phyloP scores from a whole-genome alignment of 2,113 vertebrate genomes.

The Mus musculus region DNA sequence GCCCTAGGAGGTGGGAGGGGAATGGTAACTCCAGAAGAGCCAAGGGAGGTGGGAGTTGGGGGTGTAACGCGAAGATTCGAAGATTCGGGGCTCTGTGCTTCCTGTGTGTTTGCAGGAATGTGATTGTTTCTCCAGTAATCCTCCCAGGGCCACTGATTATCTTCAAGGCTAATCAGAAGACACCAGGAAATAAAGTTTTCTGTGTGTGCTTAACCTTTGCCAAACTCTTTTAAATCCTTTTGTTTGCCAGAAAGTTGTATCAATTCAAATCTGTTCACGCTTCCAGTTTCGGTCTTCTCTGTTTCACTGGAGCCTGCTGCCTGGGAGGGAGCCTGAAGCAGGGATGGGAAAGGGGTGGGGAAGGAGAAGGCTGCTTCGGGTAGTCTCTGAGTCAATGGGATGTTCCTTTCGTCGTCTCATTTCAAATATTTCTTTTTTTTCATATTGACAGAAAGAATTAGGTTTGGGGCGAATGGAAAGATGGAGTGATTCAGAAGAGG shows the following conservation, averaged over 20 bases:
- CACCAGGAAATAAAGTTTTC: conserved; percentile 68
- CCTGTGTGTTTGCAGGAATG: conserved; percentile 52
- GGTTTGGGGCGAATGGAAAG: neutral
- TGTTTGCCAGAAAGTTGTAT: conserved; percentile 63
- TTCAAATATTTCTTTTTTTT: conserved; percentile 10
- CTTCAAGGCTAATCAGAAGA: conserved; percentile 66
- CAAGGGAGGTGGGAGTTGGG: neutral
- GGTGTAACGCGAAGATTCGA: neutral
- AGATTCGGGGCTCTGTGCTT: neutral
- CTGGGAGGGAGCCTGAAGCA: neutral
- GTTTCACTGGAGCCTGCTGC: conserved; percentile 49
- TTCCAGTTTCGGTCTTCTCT: conserved; percentile 64
- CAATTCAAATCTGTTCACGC: conserved; percentile 61
- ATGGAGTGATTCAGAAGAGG: conserved; percentile 39
- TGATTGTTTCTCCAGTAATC: neutral
- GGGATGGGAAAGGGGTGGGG: too few relatives aligned
- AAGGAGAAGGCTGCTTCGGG: neutral
- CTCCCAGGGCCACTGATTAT: conserved; percentile 53
- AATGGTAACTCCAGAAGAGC: neutral
- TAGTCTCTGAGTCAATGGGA: neutral
- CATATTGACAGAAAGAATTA: conserved; percentile 35
- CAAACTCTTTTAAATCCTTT: conserved; percentile 68
- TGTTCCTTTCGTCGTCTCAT: conserved; percentile 50
- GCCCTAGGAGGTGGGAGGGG: too few relatives aligned
- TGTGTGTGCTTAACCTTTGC: conserved; percentile 62